These are phyloP conservation scores for Heliconius hewitsoni DNA, from an alignment of 1,140 invertebrate species.

Conservation along the genomic window DNA sequence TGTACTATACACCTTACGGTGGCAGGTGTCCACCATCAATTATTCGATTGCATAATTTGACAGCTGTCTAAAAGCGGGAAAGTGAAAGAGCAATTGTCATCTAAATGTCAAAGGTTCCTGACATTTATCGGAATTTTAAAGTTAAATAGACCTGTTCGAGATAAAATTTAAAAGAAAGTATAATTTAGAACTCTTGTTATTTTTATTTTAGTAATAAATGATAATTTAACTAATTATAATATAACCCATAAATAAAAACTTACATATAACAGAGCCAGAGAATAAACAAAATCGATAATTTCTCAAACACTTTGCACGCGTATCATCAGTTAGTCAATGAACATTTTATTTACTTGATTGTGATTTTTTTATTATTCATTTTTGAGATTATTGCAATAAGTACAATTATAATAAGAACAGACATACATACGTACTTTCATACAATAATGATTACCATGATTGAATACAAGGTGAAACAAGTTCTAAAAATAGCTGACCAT, in stretches of 20 bases:
- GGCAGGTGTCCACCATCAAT: conserved; percentile 48
- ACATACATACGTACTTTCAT: background rate
- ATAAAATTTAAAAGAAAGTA: background rate
- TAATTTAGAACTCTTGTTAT: background rate
- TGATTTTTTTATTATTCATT: too few species aligned
- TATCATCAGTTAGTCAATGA: background rate
- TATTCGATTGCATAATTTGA: conserved; percentile 48
- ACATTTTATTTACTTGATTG: too few species aligned
- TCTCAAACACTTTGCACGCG: background rate
- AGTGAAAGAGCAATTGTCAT: conserved; percentile 34
- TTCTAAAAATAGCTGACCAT: background rate
- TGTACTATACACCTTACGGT: conserved; percentile 14
- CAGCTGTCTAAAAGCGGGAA: conserved; percentile 47
- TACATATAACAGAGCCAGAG: background rate
- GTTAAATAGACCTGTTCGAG: background rate
- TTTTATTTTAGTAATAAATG: background rate
- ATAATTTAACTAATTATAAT: background rate
- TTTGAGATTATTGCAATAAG: too few species aligned
- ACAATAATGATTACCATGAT: background rate
- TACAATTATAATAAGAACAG: too few species aligned
- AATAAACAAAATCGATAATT: background rate
- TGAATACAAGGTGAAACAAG: conserved; percentile 6
- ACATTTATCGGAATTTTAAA: conserved; percentile 22
- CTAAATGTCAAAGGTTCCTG: conserved; percentile 43
- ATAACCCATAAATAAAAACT: background rate